Conservation (phyloP, 2,888 invertebrate genomes). For the Drosophila borealis region DNA sequence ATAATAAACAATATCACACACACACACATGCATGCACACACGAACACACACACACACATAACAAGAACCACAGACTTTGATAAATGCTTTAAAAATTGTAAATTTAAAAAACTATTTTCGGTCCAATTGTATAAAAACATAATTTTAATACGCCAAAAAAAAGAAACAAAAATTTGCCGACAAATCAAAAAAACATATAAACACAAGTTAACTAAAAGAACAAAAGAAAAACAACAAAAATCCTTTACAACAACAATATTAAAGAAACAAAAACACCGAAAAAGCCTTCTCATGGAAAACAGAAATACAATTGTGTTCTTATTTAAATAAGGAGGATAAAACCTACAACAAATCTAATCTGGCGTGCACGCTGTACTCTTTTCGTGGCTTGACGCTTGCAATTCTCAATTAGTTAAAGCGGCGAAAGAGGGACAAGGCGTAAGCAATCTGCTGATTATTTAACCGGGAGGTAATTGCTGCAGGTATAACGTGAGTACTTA, state of each 20-base stretch:
- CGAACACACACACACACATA: constrained; percentile 17
- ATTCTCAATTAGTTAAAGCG: too few species aligned
- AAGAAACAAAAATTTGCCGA: constrained; percentile 48
- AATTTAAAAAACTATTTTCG: constrained; percentile 64
- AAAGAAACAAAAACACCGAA: constrained; percentile 68
- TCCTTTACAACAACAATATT: constrained; percentile 47
- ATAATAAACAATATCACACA: constrained; percentile 35
- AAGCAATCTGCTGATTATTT: too few species aligned
- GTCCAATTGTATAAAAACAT: constrained; percentile 67
- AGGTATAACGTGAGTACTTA: too few species aligned
- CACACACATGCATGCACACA: not conserved
- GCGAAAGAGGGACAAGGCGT: too few species aligned
- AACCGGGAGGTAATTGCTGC: too few species aligned
- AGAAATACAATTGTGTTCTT: constrained; percentile 40
- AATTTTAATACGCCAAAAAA: constrained; percentile 54
- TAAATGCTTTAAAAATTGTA: constrained; percentile 62
- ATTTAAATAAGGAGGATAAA: not conserved
- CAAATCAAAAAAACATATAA: constrained; percentile 57
- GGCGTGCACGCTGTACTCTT: too few species aligned
- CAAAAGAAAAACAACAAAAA: constrained; percentile 35
- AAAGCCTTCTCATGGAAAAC: constrained; percentile 76
- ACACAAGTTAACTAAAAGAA: constrained; percentile 49
- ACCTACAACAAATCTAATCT: too few species aligned
- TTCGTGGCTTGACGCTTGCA: too few species aligned
- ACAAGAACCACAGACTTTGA: constrained; percentile 53